phyloP scores from a whole-genome alignment of 2,888 invertebrate genomes.

The Creontiades dilutus region DNA sequence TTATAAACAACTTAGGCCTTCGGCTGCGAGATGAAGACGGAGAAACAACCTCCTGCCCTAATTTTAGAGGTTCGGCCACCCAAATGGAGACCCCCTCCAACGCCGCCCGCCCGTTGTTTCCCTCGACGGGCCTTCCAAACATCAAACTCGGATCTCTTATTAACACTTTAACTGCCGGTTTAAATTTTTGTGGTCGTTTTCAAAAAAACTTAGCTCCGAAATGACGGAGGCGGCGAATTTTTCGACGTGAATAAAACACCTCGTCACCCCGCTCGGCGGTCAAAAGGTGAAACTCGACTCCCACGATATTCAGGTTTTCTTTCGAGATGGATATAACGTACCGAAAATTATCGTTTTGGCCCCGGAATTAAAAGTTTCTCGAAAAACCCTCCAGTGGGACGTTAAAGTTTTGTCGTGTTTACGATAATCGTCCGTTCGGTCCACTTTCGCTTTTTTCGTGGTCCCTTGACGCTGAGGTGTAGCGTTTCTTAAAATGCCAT shows the following conservation, averaged over 20 bases:
- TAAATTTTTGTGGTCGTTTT: conserved; percentile 9
- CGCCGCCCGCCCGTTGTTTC: conserved; percentile 6
- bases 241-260: conserved; percentile 26
- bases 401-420: conserved; percentile 46
- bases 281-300: conserved; percentile 60
- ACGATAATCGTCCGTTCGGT: conserved; percentile 60
- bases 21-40: not conserved
- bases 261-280: conserved; percentile 13
- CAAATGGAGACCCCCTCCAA: conserved; percentile 46
- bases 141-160: not conserved
- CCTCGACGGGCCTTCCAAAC: not conserved
- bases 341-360: conserved; percentile 12
- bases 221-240: not conserved
- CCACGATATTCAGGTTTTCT: conserved; percentile 48
- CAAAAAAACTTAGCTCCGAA: not conserved
- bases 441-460: conserved; percentile 55
- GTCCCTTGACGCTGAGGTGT: not conserved
- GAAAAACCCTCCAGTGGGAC: not conserved
- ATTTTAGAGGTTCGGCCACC: conserved; percentile 65
- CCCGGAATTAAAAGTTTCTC: conserved; percentile 17
- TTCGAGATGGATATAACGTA: not conserved
- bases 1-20: conserved; percentile 56
- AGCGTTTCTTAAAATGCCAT: conserved; percentile 14
- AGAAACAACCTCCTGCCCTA: conserved; percentile 55
- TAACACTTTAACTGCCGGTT: not conserved